Evolutionary conservation across 1,140 invertebrate genomes (phyloP).

Genomic region (Papilio aristodemus): DNA sequence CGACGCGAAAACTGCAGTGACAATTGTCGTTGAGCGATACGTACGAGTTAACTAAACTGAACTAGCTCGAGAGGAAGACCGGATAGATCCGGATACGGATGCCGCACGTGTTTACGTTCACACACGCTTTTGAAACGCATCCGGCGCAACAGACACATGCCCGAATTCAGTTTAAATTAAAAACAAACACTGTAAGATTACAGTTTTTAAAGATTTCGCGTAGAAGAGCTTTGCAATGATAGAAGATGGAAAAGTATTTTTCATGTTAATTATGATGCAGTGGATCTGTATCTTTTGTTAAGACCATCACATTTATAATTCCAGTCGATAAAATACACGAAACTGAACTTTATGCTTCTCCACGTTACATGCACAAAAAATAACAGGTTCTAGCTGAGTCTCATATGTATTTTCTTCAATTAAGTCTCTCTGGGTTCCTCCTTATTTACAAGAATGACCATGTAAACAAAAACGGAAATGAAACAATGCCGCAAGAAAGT

Average conservation of each 20-base stretch:
- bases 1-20: constrained; percentile 58
- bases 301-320: too few species aligned
- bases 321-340: too few species aligned
- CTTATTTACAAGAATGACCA: neutral
- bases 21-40: neutral
- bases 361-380: too few species aligned
- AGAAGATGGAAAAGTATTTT: too few species aligned
- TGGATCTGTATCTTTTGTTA: too few species aligned
- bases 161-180: constrained; percentile 28
- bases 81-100: constrained; percentile 31
- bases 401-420: too few species aligned
- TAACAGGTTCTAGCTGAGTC: too few species aligned
- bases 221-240: too few species aligned
- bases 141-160: constrained; percentile 39
- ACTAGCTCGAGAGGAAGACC: constrained; percentile 31
- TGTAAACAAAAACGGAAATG: neutral
- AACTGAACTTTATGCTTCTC: too few species aligned
- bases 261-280: too few species aligned
- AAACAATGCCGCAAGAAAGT: neutral
- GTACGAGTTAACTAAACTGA: constrained; percentile 24
- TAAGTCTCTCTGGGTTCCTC: too few species aligned
- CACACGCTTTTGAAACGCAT: constrained; percentile 43
- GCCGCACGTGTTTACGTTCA: constrained; percentile 62
- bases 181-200: constrained; percentile 21
- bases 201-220: too few species aligned